Evolutionary conservation across 2,113 vertebrate species (phyloP).

Genomic region (Pelecanoides urinatrix): DNA sequence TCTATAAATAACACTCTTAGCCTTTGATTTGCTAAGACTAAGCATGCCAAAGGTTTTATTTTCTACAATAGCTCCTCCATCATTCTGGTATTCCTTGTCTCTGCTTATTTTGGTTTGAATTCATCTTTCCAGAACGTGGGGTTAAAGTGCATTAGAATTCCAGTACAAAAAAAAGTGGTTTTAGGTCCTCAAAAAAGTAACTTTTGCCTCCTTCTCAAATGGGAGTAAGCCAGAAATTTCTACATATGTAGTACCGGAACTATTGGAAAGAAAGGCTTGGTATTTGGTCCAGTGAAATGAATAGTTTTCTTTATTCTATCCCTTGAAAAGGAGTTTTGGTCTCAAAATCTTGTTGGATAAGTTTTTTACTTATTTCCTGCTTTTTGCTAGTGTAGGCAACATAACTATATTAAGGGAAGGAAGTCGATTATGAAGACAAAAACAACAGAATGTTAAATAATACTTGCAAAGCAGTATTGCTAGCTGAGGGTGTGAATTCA

Average conservation of each 20-base stretch:
- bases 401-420: not conserved
- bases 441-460: not conserved
- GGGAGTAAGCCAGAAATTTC: not conserved
- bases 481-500: not conserved
- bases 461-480: not conserved
- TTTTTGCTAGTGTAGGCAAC: not conserved
- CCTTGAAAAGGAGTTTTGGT: not conserved
- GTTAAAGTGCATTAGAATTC: not conserved
- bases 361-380: not conserved
- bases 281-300: not conserved
- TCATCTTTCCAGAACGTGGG: not conserved
- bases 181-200: not conserved
- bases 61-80: constrained; percentile 15
- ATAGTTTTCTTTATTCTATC: not conserved
- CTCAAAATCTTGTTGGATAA: not conserved
- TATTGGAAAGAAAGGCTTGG: not conserved
- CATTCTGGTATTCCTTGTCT: not conserved
- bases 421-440: not conserved
- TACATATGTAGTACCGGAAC: not conserved
- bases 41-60: not conserved
- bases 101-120: constrained; percentile 33
- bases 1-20: not conserved
- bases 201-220: not conserved
- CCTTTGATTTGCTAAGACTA: not conserved
- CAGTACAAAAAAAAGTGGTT: not conserved